phyloP scores from a whole-genome alignment of 2,888 invertebrate genomes.

The Priapulus caudatus region DNA sequence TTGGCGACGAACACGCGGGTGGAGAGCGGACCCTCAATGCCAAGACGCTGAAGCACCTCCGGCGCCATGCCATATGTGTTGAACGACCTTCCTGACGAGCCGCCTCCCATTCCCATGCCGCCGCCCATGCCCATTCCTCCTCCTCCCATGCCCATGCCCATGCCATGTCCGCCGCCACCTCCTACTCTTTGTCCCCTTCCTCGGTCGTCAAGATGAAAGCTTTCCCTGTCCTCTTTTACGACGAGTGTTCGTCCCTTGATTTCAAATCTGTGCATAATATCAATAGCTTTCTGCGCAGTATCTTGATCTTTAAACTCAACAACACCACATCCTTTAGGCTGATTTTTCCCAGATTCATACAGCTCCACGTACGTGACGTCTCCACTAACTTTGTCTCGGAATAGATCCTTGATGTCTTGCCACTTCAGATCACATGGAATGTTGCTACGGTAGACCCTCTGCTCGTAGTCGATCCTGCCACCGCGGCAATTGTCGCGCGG shows the following conservation, averaged over 20 bases:
- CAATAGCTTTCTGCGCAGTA: constrained; percentile 76
- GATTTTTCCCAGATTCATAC: not conserved
- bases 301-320: constrained; percentile 81
- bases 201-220: too few species aligned
- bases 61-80: constrained; percentile 89
- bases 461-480: constrained; percentile 32
- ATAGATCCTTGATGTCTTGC: constrained; percentile 93
- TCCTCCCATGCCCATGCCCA: constrained; percentile 15
- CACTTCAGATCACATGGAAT: constrained; percentile 94
- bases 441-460: constrained; percentile 72
- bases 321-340: not conserved
- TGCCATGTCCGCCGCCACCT: constrained; percentile 18
- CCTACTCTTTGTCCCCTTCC: too few species aligned
- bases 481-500: too few species aligned
- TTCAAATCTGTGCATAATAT: constrained; percentile 86
- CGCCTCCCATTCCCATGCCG: constrained; percentile 38
- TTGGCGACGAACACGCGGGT: constrained; percentile 94
- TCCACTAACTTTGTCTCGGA: constrained; percentile 54
- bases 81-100: constrained; percentile 25
- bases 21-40: constrained; percentile 82
- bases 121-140: constrained; percentile 13
- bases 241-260: constrained; percentile 84
- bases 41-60: constrained; percentile 82
- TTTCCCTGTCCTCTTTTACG: too few species aligned
- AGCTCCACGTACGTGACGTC: not conserved